phyloP scores from a whole-genome alignment of 2,888 invertebrate genomes.

The Tridacna gigas region DNA sequence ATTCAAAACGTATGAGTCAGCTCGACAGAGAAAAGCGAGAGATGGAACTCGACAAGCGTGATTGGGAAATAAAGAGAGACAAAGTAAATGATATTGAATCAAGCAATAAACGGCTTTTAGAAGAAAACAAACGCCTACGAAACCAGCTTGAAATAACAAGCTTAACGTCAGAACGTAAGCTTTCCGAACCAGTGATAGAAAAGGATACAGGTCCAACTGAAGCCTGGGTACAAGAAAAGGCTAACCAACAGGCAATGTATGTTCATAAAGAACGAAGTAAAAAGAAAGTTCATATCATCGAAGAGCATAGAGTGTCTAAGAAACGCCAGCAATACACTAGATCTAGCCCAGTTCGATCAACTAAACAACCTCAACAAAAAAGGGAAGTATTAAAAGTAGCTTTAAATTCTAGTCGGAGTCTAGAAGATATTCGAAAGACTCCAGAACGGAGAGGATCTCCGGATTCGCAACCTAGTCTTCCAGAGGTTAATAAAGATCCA shows the following conservation, averaged over 20 bases:
- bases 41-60: constrained; percentile 58
- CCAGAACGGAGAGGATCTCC: constrained; percentile 33
- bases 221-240: constrained; percentile 63
- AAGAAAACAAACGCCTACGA: constrained; percentile 65
- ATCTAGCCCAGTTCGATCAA: constrained; percentile 55
- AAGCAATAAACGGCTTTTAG: constrained; percentile 66
- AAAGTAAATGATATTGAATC: constrained; percentile 68
- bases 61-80: constrained; percentile 64
- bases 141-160: constrained; percentile 53
- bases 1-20: constrained; percentile 66
- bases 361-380: constrained; percentile 17
- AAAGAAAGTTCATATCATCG: constrained; percentile 43
- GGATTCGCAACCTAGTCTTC: constrained; percentile 59
- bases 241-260: constrained; percentile 73
- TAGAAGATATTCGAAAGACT: constrained; percentile 63
- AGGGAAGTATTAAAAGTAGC: constrained; percentile 31
- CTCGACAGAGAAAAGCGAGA: constrained; percentile 72
- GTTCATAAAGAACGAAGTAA: constrained; percentile 61
- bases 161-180: constrained; percentile 16
- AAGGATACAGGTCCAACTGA: constrained; percentile 34
- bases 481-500: constrained; percentile 54
- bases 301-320: constrained; percentile 23
- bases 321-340: constrained; percentile 47
- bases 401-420: constrained; percentile 58
- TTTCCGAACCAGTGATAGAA: constrained; percentile 24